A percentile compares a stretch with the other conserved stretches of the same genome.
phyloP scores from a whole-genome alignment of 23 tunicate species.

The Phallusia fumigata region DNA sequence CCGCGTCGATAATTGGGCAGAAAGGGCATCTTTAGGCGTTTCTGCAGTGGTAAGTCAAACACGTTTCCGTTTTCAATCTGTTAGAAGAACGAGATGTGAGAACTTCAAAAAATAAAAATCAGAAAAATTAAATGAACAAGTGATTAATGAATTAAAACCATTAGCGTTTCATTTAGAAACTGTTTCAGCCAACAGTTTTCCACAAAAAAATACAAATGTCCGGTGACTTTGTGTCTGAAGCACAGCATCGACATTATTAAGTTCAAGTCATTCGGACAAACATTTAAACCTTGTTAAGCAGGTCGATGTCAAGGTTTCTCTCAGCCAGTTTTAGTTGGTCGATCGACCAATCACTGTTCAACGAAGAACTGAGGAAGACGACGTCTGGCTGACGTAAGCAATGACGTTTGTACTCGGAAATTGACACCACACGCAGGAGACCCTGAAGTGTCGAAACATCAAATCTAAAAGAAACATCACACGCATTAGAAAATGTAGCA shows the following conservation, averaged over 20 bases:
- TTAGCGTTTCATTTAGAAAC: no score
- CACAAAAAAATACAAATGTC: no score
- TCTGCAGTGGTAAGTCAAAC: neutral
- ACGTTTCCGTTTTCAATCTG: neutral
- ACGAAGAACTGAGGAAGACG: neutral
- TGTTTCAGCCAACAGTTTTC: no score
- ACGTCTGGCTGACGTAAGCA: neutral
- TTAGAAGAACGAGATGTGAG: neutral
- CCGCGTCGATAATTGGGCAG: neutral
- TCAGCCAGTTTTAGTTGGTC: neutral
- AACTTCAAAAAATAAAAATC: no score
- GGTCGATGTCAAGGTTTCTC: no score
- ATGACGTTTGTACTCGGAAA: constrained; percentile 8
- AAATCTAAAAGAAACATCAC: neutral
- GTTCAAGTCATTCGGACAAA: no score
- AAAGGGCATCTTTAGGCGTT: neutral
- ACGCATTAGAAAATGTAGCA: neutral
- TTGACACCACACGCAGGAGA: neutral
- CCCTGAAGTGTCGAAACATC: constrained; percentile 2
- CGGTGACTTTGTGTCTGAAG: no score
- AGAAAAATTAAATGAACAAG: no score
- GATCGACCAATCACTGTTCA: neutral
- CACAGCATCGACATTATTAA: no score
- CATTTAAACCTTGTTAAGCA: no score
- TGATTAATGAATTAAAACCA: no score